Conservation (phyloP, 2,113 vertebrate species). For the Eudorcas thomsonii region DNA sequence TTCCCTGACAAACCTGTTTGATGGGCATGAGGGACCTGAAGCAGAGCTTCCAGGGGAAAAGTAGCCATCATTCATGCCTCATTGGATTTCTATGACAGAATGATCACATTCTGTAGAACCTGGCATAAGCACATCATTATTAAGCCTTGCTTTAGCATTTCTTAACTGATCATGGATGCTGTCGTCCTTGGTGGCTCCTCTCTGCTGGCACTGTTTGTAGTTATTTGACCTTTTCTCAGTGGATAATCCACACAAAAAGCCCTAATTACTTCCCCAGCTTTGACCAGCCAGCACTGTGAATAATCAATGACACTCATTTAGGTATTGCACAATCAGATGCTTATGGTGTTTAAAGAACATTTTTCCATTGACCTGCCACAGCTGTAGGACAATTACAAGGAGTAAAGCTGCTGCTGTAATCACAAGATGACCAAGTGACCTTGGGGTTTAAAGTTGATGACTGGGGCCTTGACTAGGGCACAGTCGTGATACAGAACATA, state of each 20-base stretch:
- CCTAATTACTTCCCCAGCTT: slow-evolving; percentile 98
- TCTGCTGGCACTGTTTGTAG: slow-evolving; percentile 93
- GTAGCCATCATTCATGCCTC: slow-evolving; percentile 88
- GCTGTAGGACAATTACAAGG: slow-evolving; percentile 82
- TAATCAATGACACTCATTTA: slow-evolving; percentile 97
- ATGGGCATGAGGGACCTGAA: slow-evolving; percentile 83
- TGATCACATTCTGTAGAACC: slow-evolving; percentile 86
- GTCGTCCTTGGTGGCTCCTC: slow-evolving; percentile 85
- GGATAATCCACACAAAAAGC: slow-evolving; percentile 99
- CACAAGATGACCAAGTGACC: slow-evolving; percentile 84
- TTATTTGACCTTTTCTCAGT: slow-evolving; percentile 97
- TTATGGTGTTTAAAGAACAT: slow-evolving; percentile 87
- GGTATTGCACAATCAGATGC: slow-evolving; percentile 94
- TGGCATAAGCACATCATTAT: slow-evolving; percentile 90
- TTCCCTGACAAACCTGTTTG: slow-evolving; percentile 86
- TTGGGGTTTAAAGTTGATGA: slow-evolving; percentile 82
- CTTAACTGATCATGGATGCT: slow-evolving; percentile 85
- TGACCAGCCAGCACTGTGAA: slow-evolving; percentile 88
- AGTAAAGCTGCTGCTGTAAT: slow-evolving; percentile 85
- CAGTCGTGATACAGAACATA: slow-evolving; percentile 50
- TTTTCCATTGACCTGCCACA: slow-evolving; percentile 88
- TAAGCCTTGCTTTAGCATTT: slow-evolving; percentile 87
- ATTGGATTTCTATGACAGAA: slow-evolving; percentile 91
- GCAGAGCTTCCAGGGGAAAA: slow-evolving; percentile 82
- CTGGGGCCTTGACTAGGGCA: slow-evolving; percentile 68